Percentiles rank a stretch among this genome's conserved stretches.
phyloP scores from a whole-genome alignment of 2,797 vertebrate genomes.

The Coreius guichenoti region DNA sequence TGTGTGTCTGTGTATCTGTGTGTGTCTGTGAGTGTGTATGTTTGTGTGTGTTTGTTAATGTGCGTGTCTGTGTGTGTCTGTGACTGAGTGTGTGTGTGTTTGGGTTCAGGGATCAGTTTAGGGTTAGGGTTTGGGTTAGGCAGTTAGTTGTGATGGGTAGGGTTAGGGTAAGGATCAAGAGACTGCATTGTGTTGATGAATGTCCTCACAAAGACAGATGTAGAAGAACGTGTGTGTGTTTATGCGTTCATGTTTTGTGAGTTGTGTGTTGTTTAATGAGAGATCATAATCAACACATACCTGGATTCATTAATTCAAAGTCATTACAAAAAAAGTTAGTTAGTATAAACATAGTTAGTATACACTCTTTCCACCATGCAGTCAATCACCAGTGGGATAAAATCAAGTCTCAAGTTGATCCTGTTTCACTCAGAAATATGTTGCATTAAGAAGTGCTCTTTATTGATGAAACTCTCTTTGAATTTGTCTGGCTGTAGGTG shows the following conservation, averaged over 20 bases:
- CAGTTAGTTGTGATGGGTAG: background rate
- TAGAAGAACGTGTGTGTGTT: background rate
- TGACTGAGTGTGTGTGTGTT: too few species aligned
- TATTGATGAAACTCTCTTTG: background rate
- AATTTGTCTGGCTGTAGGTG: slow-evolving; percentile 74
- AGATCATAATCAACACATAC: background rate
- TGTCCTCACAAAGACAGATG: background rate
- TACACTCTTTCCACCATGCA: background rate
- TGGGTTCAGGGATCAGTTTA: too few species aligned
- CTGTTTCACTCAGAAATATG: background rate
- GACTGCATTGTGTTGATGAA: background rate
- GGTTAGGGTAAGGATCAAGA: background rate
- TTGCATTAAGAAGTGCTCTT: background rate
- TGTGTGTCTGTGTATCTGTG: too few species aligned
- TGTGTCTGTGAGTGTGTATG: accelerated
- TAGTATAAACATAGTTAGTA: background rate
- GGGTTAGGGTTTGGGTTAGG: too few species aligned
- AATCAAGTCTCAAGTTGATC: background rate
- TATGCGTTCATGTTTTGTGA: background rate
- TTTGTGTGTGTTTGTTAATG: accelerated
- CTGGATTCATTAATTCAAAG: background rate
- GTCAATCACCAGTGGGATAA: background rate
- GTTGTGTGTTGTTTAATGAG: background rate
- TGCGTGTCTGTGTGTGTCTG: background rate
- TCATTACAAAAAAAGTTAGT: background rate